Conservation (phyloP, 2,113 vertebrate genomes). For the Poicephalus meyeri region DNA sequence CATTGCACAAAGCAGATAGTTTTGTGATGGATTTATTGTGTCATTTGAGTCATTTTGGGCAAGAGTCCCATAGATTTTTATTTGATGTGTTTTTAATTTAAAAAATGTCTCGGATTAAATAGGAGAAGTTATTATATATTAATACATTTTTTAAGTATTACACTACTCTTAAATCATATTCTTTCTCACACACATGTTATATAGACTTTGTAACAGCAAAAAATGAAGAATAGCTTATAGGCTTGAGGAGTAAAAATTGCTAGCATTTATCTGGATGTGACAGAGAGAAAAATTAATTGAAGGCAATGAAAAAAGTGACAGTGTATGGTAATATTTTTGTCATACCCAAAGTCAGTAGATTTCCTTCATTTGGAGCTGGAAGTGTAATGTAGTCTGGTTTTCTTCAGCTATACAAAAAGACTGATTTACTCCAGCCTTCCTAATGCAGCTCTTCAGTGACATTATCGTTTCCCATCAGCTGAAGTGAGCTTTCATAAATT, state of each 20-base stretch:
- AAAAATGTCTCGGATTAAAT: slow-evolving; percentile 9
- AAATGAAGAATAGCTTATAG: slow-evolving; percentile 28
- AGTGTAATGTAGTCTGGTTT: not conserved
- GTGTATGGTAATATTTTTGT: slow-evolving; percentile 7
- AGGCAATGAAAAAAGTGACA: not conserved
- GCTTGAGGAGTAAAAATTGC: slow-evolving; percentile 17
- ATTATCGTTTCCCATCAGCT: not conserved
- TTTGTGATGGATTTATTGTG: slow-evolving; percentile 41
- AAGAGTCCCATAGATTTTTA: not conserved
- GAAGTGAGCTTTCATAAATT: not conserved
- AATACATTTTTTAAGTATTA: slow-evolving; percentile 42
- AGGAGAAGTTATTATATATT: slow-evolving; percentile 7
- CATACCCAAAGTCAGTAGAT: not conserved
- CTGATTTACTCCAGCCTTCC: not conserved
- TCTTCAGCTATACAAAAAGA: not conserved
- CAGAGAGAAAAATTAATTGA: slow-evolving; percentile 47
- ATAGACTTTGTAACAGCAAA: not conserved
- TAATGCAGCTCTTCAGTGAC: not conserved
- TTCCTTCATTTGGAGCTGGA: slow-evolving; percentile 10
- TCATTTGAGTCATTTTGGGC: slow-evolving; percentile 1
- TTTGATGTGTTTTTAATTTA: slow-evolving; percentile 51
- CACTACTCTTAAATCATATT: slow-evolving; percentile 6
- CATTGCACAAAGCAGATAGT: not conserved
- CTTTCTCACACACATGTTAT: not conserved
- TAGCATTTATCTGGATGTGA: slow-evolving; percentile 51